Evolutionary conservation across 2,113 vertebrate genomes (phyloP), one percentile per base, ranked within the genome.

Genomic region (Microcebus murinus): DNA sequence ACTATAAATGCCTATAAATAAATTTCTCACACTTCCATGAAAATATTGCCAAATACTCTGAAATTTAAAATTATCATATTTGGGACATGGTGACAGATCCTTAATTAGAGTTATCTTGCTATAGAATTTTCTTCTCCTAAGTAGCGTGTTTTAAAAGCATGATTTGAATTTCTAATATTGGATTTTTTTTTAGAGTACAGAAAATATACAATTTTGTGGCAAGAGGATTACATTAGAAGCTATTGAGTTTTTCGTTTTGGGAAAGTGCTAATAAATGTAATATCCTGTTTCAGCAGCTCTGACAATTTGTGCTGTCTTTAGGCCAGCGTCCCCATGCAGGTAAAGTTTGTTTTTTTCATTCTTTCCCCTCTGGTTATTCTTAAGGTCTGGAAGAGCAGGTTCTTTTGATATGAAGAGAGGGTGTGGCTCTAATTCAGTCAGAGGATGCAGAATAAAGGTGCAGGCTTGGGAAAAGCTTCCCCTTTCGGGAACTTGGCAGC

Each of bases 71-170:
- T 42, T 7, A 87, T 68, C 61, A 2, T 55, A 57, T 67, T 77
- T 89, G 48, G 68, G 73, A 81, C 8, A 59, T 14, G 27, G 34
- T 61, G 71, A 52, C 21, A 81, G 77, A 45, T 15, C n/a, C 18
- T 71, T 89, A 65, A 42, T 83, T 39, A 87, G 29, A 68, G 57
- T 76, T 84, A 82, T 25, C 87, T 68, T 74, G 36, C n/a, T 87
- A 50, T 21, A 74, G 81, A 91, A 63, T 88, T 81, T 91, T 93
- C 90, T 88, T 12, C 87, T 83, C 65, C 31, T 39, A 70, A 93
- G 45, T 3, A 85, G 45, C 23, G 34, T 20, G 29, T 39, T 89
- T 92, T 73, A 74, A 8, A 82, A 87, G 34, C n/a, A 34, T 34
- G 52, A 67, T 79, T 86, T 68, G 63, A 36, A 45, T 87, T 59